phyloP scores from a whole-genome alignment of 1,140 invertebrate species.

The Bombus cullumanus region DNA sequence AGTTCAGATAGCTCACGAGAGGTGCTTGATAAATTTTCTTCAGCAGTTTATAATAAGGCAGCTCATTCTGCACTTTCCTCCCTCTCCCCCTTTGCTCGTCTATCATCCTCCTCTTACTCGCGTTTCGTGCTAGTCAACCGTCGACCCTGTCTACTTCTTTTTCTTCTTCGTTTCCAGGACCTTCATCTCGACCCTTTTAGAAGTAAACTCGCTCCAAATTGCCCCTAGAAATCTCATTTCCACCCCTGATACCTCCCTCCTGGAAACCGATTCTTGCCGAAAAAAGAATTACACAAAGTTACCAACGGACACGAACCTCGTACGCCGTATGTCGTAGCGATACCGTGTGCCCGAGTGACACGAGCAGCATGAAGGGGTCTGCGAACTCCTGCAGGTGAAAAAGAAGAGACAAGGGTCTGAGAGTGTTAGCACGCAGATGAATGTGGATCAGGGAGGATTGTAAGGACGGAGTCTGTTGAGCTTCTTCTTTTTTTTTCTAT shows the following conservation, averaged over 20 bases:
- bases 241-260: neutral
- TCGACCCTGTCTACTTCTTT: conserved; percentile 29
- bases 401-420: neutral
- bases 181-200: conserved; percentile 54
- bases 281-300: conserved; percentile 48
- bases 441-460: neutral
- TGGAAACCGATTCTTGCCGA: conserved; percentile 34
- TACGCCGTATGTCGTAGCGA: conserved; percentile 13
- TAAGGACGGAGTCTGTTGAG: too few relatives aligned
- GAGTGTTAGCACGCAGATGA: neutral
- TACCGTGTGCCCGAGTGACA: neutral
- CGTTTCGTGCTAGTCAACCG: conserved; percentile 7
- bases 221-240: conserved; percentile 68
- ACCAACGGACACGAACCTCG: conserved; percentile 4
- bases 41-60: conserved; percentile 53
- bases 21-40: conserved; percentile 28
- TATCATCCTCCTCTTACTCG: neutral
- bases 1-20: conserved; percentile 22
- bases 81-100: neutral
- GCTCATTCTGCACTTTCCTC: conserved; percentile 28
- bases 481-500: neutral
- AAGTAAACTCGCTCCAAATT: conserved; percentile 67
- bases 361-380: neutral
- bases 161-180: conserved; percentile 34
- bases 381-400: too few relatives aligned